Evolutionary conservation across 2,888 invertebrate species (phyloP).

Genomic region (Pammene fasciana): DNA sequence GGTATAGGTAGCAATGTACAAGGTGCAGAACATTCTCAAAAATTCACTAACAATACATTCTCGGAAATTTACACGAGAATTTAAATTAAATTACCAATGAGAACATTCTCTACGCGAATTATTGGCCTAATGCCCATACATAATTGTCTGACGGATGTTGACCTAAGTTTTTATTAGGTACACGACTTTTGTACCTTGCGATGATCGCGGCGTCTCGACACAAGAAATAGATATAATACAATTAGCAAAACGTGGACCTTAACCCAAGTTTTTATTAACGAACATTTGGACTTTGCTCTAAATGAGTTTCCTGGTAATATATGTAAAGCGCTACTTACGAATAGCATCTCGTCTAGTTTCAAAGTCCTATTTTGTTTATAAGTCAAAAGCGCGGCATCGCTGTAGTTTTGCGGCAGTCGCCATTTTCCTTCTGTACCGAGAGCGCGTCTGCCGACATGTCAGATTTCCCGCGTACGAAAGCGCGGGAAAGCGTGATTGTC

Average conservation of each 20-base stretch:
- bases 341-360: neutral
- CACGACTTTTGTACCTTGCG: neutral
- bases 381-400: constrained; percentile 41
- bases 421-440: constrained; percentile 57
- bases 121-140: no score
- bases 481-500: constrained; percentile 33
- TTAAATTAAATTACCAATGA: no score
- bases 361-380: constrained; percentile 53
- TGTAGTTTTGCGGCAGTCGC: constrained; percentile 55
- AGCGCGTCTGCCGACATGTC: constrained; percentile 57
- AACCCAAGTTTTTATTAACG: neutral
- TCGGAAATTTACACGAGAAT: no score
- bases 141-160: neutral
- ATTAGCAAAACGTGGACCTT: neutral
- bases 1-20: no score
- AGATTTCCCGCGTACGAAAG: constrained; percentile 51
- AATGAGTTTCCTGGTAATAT: constrained; percentile 1
- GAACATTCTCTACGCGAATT: no score
- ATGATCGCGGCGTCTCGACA: neutral
- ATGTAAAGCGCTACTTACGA: neutral
- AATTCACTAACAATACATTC: no score
- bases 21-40: no score
- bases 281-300: neutral
- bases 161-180: constrained; percentile 8
- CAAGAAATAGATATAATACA: neutral